Base-by-base conservation (phyloP, 2,888 invertebrate species). In the Callimorpha dominula region DNA sequence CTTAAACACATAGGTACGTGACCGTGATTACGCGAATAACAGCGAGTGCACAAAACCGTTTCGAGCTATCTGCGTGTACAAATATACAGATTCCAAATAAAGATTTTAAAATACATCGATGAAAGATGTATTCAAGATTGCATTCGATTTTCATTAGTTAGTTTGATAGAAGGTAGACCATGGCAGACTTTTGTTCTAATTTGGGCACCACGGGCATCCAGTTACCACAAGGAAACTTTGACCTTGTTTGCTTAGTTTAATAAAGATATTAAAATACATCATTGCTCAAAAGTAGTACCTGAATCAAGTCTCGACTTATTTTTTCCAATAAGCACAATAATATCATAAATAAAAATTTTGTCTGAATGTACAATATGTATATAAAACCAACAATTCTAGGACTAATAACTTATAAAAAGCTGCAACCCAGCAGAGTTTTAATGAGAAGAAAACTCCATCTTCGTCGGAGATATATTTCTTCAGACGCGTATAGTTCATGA, bases 1-100 rank as follows among this genome's bases (percentile, higher is more conserved):
- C 52, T 81, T 72, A 73, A 71, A 78, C 76, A 77, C 83, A 71
- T 74, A 75, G 65, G n/a, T 79, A 85, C 85, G 85, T 83, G 83
- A 80, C 76, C 65, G 43, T 73, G 80, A 85, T 84, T 80, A 74
- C 73, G 73, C 17, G 69, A 76, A 76, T 78, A 72, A 73, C 74
- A 69, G 20, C 31, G 46, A 49, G 17, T 46, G 60, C 43, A 54
- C 43, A 43, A 57, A 57, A 31, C 60, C 20, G 60, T 31, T 60
- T 60, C 31, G 31, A 60, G 31, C 12, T 20, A 12, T 60, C 12
- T 60, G 20, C 31, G 4, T 1, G 57, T 31, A 14, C 5, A 20
- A 57, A 57, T 20, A 11, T 31, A 12, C 57, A 12, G 20, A 57
- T 60, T 12, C 31, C 31, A 12, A 57, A 60, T 12, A 11, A 31